Percentiles rank a stretch among this genome's conserved stretches.
phyloP scores from a whole-genome alignment of 1,140 invertebrate species.

The Ooceraea biroi region DNA sequence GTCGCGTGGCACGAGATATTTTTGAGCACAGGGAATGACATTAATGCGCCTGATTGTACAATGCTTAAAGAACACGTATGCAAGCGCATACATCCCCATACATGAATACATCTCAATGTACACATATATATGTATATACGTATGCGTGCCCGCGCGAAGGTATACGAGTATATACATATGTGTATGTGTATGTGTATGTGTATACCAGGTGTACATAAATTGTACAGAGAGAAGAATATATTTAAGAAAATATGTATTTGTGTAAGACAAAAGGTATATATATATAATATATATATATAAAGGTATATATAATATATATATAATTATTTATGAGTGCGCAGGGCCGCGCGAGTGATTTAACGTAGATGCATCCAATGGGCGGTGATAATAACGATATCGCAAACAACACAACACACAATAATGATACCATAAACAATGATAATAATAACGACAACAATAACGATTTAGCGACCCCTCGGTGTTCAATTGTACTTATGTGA shows the following conservation, averaged over 20 bases:
- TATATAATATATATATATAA: constrained; percentile 58
- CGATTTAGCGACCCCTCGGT: constrained; percentile 83
- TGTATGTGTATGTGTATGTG: constrained; percentile 41
- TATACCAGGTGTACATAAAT: constrained; percentile 75
- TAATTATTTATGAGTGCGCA: constrained; percentile 77
- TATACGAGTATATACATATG: constrained; percentile 31
- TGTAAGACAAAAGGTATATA: constrained; percentile 69
- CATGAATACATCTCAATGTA: constrained; percentile 17
- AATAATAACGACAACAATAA: constrained; percentile 79
- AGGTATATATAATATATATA: constrained; percentile 50
- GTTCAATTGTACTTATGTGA: constrained; percentile 86
- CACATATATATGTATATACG: constrained; percentile 57
- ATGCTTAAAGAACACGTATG: constrained; percentile 38
- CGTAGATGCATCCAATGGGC: constrained; percentile 70
- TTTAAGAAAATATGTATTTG: constrained; percentile 77
- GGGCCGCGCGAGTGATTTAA: constrained; percentile 66
- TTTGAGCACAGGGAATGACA: too few relatives aligned
- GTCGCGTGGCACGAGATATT: too few relatives aligned
- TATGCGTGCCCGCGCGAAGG: not conserved
- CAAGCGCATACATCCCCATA: too few relatives aligned
- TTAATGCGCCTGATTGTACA: not conserved
- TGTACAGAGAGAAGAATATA: constrained; percentile 81
- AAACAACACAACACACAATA: constrained; percentile 5
- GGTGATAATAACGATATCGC: constrained; percentile 34
- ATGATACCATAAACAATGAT: constrained; percentile 67